Percentiles rank a stretch among this genome's conserved stretches.
These are phyloP conservation scores for Isurus oxyrinchus DNA, from an alignment of 2,113 vertebrate species.

Conservation along the genomic window DNA sequence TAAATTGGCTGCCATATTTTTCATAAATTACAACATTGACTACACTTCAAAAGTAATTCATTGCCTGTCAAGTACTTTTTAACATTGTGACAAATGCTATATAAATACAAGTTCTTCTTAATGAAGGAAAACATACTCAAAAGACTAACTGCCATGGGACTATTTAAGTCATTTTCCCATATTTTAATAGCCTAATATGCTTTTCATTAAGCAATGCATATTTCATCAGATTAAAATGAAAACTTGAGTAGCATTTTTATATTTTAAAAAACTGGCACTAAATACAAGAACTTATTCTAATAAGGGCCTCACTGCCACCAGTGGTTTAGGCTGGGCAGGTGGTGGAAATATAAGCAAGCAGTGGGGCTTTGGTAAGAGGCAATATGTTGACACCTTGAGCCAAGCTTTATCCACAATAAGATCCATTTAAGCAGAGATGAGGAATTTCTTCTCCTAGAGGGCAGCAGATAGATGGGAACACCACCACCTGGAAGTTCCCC, in stretches of 20 bases:
- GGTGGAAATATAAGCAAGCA: background rate
- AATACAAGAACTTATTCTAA: background rate
- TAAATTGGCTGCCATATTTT: background rate
- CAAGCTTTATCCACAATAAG: no score
- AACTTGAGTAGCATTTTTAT: background rate
- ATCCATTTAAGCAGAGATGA: no score
- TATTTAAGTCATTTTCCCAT: background rate
- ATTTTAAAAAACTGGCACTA: background rate
- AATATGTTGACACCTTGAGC: background rate
- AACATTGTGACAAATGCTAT: background rate
- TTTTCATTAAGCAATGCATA: background rate
- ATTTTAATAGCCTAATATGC: background rate
- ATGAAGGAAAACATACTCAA: background rate
- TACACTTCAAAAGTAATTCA: background rate
- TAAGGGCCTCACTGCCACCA: background rate
- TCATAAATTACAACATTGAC: background rate
- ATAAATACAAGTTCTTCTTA: background rate
- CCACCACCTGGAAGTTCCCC: no score
- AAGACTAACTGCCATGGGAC: conserved; percentile 1
- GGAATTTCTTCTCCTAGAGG: no score
- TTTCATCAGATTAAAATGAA: background rate
- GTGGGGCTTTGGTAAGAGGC: background rate
- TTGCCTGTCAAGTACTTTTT: background rate
- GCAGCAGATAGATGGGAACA: no score
- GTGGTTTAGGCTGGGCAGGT: background rate